Base-by-base conservation (phyloP, 2,888 invertebrate species). In the Drosophila cognata region DNA sequence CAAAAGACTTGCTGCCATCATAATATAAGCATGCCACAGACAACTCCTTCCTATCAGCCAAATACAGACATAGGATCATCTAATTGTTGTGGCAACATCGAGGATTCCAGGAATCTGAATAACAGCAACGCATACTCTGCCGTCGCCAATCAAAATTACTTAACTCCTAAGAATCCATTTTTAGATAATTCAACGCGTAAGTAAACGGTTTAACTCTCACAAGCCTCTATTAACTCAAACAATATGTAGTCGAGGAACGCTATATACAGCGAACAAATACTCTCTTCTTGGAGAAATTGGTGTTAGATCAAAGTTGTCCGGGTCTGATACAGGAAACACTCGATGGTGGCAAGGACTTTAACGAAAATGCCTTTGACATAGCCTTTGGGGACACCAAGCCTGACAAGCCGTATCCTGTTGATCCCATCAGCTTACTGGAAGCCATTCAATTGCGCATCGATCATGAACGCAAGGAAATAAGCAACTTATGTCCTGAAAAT, bases 401-500 rank as follows among this genome's bases (percentile, higher is more conserved):
- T 0, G 25, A 57, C 0, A 69, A 65, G 16, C 77, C 77, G 0
- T 43, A 66, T 5, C 65, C 66, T 4, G 51, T 89, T 2, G 91
- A 90, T 56, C 91, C 91, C 11, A 84, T 92, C 11, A 81, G 82
- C 1, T 67, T 92, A 57, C 28, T 92, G n/a, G 92, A 92, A 48
- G 92, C 92, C 0, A 77, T 92, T 10, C 63, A 79, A 8, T 4
- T 82, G 35, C 84, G 92, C 16, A 82, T 92, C 36, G 85, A 88
- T 18, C 63, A 73, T 4, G 91, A 92, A 11, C 81, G 88, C 0
- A 57, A 61, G 0, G 72, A 78, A 35, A 69, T 86, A 0, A 60
- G 33, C 1, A 83, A 76, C 1, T 65, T 51, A 2, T 64, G 67
- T 18, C 63, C 51, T 0, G 1, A 2, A 4, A 1, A 4, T 21